Conservation (phyloP, 2,888 invertebrate genomes). For the Orthosia cruda region DNA sequence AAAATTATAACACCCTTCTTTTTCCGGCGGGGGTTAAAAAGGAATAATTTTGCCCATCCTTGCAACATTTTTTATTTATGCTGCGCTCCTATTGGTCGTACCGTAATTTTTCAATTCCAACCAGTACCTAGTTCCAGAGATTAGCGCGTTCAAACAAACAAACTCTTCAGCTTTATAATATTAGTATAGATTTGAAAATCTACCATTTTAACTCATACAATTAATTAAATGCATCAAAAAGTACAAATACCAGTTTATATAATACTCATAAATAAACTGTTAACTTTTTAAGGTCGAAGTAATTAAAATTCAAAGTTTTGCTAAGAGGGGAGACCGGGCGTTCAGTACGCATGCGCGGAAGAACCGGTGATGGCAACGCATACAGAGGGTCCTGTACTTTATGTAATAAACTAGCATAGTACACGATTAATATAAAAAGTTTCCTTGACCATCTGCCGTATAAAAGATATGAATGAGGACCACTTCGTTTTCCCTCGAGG, state of each 20-base stretch:
- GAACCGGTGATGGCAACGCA: constrained; percentile 68
- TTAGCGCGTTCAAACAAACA: too few species aligned
- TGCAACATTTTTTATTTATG: too few species aligned
- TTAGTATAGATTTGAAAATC: too few species aligned
- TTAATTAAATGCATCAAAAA: not conserved
- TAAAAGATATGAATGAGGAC: constrained; percentile 97
- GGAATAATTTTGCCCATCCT: too few species aligned
- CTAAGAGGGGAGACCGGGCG: constrained; percentile 69
- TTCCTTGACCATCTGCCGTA: constrained; percentile 84
- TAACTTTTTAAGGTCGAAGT: constrained; percentile 66
- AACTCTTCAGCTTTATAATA: too few species aligned
- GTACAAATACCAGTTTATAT: not conserved
- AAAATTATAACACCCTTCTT: too few species aligned
- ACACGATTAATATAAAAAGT: constrained; percentile 73
- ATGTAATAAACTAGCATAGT: constrained; percentile 63
- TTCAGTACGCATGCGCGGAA: constrained; percentile 79
- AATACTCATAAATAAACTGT: constrained; percentile 14
- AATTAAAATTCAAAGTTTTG: constrained; percentile 71
- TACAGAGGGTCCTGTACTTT: constrained; percentile 61
- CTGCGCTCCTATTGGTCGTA: too few species aligned
- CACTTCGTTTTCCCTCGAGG: constrained; percentile 96
- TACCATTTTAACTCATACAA: not conserved
- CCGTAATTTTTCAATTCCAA: too few species aligned
- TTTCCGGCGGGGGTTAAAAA: too few species aligned
- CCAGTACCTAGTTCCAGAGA: too few species aligned